Conservation (phyloP, 1,140 invertebrate genomes). For the Antheraea pernyi region DNA sequence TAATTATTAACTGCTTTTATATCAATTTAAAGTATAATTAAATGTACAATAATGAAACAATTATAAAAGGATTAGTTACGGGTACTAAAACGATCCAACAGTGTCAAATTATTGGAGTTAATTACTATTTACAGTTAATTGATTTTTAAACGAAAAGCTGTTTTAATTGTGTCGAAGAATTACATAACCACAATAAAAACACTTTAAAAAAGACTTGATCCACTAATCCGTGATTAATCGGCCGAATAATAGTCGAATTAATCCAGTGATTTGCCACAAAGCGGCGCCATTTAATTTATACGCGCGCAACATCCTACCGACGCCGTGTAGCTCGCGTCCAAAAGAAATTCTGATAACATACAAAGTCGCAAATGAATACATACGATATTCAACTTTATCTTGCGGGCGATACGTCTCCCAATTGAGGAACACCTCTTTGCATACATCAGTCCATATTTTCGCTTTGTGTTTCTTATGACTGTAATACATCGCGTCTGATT, state of each 20-base stretch:
- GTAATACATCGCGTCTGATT: constrained; percentile 31
- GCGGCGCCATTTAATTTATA: constrained; percentile 1
- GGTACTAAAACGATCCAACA: too few relatives aligned
- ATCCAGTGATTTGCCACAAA: not conserved
- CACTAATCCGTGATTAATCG: not conserved
- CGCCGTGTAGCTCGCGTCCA: not conserved
- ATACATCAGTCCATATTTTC: constrained; percentile 37
- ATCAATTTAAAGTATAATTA: too few relatives aligned
- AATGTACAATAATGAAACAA: too few relatives aligned
- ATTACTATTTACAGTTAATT: too few relatives aligned
- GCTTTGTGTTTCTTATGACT: constrained; percentile 33
- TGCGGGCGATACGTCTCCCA: constrained; percentile 32
- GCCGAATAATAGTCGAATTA: not conserved
- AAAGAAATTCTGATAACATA: not conserved
- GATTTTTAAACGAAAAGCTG: too few relatives aligned
- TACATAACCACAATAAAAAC: not conserved
- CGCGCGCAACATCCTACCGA: not conserved
- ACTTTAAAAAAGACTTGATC: not conserved
- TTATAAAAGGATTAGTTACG: too few relatives aligned
- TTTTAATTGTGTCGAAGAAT: not conserved
- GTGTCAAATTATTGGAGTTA: too few relatives aligned
- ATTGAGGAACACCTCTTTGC: constrained; percentile 31
- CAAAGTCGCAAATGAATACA: constrained; percentile 12
- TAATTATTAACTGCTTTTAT: too few relatives aligned
- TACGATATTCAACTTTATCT: constrained; percentile 35